Evolutionary conservation across 2,888 invertebrate genomes (phyloP).

Genomic region (Agonopterix heracliana): DNA sequence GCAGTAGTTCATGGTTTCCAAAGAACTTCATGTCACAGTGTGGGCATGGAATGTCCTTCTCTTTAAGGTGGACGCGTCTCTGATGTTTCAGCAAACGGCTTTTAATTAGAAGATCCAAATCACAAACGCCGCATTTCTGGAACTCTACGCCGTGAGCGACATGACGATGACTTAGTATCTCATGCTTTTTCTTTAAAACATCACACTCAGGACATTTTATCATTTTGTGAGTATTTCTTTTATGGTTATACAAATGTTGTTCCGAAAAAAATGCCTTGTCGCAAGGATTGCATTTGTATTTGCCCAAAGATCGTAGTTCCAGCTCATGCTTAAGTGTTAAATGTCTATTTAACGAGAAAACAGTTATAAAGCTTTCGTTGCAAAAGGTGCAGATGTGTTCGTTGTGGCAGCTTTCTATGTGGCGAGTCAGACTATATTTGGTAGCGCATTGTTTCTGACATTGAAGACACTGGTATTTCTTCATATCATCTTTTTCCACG

Average conservation of each 20-base stretch:
- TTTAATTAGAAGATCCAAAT: constrained; percentile 11
- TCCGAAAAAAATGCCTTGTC: not conserved
- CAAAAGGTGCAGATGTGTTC: not conserved
- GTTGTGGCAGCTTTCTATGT: not conserved
- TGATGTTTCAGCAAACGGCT: constrained; percentile 5
- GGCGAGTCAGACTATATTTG: constrained; percentile 8
- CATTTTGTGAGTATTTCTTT: too few relatives aligned
- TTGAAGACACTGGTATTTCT: constrained; percentile 22
- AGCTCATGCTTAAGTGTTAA: not conserved
- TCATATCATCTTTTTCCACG: constrained; percentile 8
- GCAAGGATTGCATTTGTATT: not conserved
- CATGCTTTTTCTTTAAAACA: too few relatives aligned
- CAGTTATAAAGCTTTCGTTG: not conserved
- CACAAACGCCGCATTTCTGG: constrained; percentile 6
- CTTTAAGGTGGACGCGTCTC: constrained; percentile 16
- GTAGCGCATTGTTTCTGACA: constrained; percentile 24
- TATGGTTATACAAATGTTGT: not conserved
- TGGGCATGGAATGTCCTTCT: constrained; percentile 38
- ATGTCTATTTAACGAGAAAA: not conserved
- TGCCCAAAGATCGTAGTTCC: not conserved
- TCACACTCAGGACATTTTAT: too few relatives aligned
- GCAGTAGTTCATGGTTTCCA: constrained; percentile 14
- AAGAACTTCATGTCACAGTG: constrained; percentile 16
- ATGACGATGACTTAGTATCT: too few relatives aligned
- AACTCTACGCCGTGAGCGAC: not conserved